Base-by-base conservation (phyloP, 37 sponge, comb jelly and placozoan genomes). In the Haliclona indistincta region DNA sequence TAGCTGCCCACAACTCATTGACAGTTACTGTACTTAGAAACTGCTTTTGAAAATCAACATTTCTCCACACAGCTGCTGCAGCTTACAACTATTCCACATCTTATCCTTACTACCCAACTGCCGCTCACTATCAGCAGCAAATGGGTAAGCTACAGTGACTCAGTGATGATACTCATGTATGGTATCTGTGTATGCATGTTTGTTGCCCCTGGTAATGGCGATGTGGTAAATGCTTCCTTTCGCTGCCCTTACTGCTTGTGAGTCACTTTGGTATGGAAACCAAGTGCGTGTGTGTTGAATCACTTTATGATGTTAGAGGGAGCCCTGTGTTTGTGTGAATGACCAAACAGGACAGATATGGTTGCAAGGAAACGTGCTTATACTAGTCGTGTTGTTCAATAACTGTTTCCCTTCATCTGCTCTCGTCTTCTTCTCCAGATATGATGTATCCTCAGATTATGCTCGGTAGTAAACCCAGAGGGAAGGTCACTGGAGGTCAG, bases 71-170 rank as follows among this genome's bases (percentile, higher is more conserved):
- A n/a, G 19, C 68, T 58, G 49, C 58, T 35, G 61, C 71, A 62
- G 41, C 29, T 36, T 74, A 49, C 49, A 35, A 49, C 35, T 68
- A 54, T 67, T 42, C 40, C 26, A 43, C 39, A 7, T 15, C 67
- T 3, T 65, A 49, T 34, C 83, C 53, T 23, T 67, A 55, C 67
- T 74, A 62, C 83, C 72, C n/a, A n/a, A n/a, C n/a, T n/a, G n/a
- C n/a, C 47, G 65, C 68, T 55, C 44, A 56, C 54, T 81, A 81
- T 38, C 55, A 4, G 8, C 23, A 13, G 5, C 23, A 25, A 30
- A 34, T 43, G 29, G 42, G 26, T 17, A 25, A 37, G 6, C 22
- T n/a, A 28, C 5, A 47, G 6, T 23, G n/a, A 32, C 52, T 70
- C 7, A 10, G 8, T 47, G 23, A 6, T 32, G n/a, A 25, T 17